These are phyloP conservation scores for Camponotus pennsylvanicus DNA, from an alignment of 1,140 invertebrate species.

Conservation along the genomic window DNA sequence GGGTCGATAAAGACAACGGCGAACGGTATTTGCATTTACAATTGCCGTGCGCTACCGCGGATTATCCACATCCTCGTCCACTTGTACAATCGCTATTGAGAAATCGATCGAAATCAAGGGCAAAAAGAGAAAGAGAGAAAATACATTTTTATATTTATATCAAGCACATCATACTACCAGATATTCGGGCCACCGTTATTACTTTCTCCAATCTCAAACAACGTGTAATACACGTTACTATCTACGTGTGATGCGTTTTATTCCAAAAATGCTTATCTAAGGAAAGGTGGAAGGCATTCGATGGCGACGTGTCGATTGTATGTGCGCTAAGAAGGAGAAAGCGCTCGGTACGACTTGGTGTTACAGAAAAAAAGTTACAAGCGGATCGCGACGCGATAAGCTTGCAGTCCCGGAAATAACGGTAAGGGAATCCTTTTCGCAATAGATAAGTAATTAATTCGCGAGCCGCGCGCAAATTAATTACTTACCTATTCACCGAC, in stretches of 20 bases:
- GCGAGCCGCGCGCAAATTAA: conserved; percentile 37
- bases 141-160: conserved; percentile 6
- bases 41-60: conserved; percentile 29
- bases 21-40: conserved; percentile 33
- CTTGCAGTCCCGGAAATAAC: conserved; percentile 29
- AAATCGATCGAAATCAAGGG: conserved; percentile 30
- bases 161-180: neutral
- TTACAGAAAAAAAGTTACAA: neutral
- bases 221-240: neutral
- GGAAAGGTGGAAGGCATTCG: neutral
- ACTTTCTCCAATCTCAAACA: conserved; percentile 15
- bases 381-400: conserved; percentile 33
- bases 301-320: neutral
- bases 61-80: conserved; percentile 12
- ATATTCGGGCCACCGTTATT: neutral
- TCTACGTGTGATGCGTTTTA: neutral
- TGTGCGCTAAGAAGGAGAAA: conserved; percentile 6
- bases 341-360: neutral
- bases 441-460: too few species aligned
- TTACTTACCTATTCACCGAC: conserved; percentile 30
- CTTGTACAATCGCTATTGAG: neutral
- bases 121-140: too few species aligned
- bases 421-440: conserved; percentile 30
- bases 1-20: conserved; percentile 41
- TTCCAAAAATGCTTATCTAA: conserved; percentile 22